Conservation (phyloP, 2,888 invertebrate genomes). For the Cheilosia grossa region DNA sequence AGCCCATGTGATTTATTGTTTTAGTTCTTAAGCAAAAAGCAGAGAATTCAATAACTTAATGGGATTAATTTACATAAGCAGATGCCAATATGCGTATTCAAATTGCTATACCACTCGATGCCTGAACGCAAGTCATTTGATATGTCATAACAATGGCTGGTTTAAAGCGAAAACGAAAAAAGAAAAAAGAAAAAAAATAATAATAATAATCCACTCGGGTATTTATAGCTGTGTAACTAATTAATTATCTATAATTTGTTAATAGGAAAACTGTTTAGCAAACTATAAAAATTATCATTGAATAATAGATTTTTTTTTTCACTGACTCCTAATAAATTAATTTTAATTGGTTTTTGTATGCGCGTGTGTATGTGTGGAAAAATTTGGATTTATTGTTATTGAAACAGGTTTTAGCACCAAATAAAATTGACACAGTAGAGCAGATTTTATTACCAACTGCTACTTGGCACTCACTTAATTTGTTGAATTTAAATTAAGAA, state of each 20-base stretch:
- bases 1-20: not conserved
- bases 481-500: not conserved
- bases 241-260: slow-evolving; percentile 5
- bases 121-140: not conserved
- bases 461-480: no score
- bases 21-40: not conserved
- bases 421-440: slow-evolving; percentile 3
- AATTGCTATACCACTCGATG: not conserved
- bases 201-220: not conserved
- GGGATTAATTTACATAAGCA: not conserved
- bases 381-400: slow-evolving; percentile 18
- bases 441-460: not conserved
- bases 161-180: not conserved
- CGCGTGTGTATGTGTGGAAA: not conserved
- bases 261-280: slow-evolving; percentile 1
- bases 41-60: not conserved
- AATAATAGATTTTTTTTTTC: no score
- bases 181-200: no score
- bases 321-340: slow-evolving; percentile 19
- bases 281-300: slow-evolving; percentile 3
- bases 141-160: no score
- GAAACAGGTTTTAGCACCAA: slow-evolving; percentile 4
- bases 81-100: not conserved
- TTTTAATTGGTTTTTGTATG: slow-evolving; percentile 1
- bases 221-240: not conserved